Conservation (phyloP, 1,140 invertebrate species). For the Eumaeus atala region DNA sequence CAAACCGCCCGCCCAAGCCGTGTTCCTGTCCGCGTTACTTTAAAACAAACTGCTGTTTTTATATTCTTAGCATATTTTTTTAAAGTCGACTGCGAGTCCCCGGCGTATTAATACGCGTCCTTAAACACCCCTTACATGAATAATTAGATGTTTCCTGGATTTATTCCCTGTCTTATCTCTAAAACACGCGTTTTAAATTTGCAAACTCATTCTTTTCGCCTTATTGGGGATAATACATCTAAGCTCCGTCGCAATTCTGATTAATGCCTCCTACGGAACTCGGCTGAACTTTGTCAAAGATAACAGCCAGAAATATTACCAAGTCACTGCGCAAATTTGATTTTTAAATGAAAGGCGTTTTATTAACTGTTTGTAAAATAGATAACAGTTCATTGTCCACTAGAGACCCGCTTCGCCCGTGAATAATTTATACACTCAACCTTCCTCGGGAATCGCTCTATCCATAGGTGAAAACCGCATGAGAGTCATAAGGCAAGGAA, state of each 20-base stretch:
- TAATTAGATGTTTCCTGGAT: slow-evolving; percentile 69
- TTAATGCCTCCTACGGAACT: slow-evolving; percentile 66
- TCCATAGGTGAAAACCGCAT: no score
- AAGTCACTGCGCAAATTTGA: slow-evolving; percentile 64
- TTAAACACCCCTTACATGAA: slow-evolving; percentile 69
- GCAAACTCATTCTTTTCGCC: slow-evolving; percentile 69
- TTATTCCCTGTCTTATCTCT: slow-evolving; percentile 58
- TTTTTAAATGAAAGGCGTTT: slow-evolving; percentile 42
- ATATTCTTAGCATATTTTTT: slow-evolving; percentile 58
- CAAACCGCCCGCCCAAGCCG: slow-evolving; percentile 48
- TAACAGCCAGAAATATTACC: slow-evolving; percentile 66
- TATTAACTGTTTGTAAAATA: neutral
- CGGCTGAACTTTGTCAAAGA: slow-evolving; percentile 63
- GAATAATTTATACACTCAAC: no score
- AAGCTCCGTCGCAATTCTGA: slow-evolving; percentile 61
- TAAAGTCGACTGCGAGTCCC: slow-evolving; percentile 45
- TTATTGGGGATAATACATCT: slow-evolving; percentile 72
- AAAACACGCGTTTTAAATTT: slow-evolving; percentile 69
- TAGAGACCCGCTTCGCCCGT: no score
- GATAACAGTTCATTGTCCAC: neutral
- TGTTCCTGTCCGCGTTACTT: slow-evolving; percentile 50
- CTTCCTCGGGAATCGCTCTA: no score
- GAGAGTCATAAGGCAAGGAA: no score
- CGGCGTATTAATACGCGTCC: slow-evolving; percentile 59
- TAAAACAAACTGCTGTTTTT: slow-evolving; percentile 58